Conservation (phyloP, 2,797 vertebrate species). For the Phalanger gymnotis region DNA sequence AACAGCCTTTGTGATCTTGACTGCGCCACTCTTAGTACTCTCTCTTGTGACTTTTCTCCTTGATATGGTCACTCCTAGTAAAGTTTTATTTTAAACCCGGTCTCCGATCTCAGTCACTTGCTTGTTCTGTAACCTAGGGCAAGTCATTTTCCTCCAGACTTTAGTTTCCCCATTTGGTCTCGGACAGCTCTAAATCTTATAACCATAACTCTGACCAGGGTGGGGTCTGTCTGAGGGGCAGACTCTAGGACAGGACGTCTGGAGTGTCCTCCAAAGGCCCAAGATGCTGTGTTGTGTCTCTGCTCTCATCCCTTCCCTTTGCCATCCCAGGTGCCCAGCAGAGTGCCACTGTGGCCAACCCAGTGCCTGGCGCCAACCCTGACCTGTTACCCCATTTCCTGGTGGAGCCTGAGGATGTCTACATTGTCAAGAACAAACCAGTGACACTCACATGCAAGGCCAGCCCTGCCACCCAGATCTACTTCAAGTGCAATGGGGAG, state of each 20-base stretch:
- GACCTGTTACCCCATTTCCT: conserved; percentile 97
- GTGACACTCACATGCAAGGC: conserved; percentile 96
- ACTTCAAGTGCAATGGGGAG: conserved; percentile 99
- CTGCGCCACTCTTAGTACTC: not conserved
- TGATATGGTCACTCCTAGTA: not conserved
- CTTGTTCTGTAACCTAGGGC: not conserved
- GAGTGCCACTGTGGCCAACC: conserved; percentile 90
- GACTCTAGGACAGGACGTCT: not conserved
- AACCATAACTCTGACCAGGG: not conserved
- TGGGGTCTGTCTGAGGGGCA: not conserved
- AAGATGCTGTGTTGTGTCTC: not conserved
- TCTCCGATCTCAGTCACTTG: not conserved
- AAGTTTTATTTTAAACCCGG: not conserved
- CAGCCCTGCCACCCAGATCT: conserved; percentile 97
- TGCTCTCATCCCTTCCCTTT: conserved; percentile 53
- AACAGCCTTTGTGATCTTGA: not conserved
- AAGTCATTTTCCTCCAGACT: not conserved
- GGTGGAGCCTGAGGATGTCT: conserved; percentile 96
- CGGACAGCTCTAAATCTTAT: not conserved
- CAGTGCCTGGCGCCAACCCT: conserved; percentile 88
- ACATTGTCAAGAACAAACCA: conserved; percentile 98
- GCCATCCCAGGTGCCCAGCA: conserved; percentile 91
- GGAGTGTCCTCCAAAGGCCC: not conserved
- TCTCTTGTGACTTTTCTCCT: not conserved
- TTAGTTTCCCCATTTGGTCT: not conserved